phyloP scores from a whole-genome alignment of 2,888 invertebrate genomes.

The Pollenia labialis region DNA sequence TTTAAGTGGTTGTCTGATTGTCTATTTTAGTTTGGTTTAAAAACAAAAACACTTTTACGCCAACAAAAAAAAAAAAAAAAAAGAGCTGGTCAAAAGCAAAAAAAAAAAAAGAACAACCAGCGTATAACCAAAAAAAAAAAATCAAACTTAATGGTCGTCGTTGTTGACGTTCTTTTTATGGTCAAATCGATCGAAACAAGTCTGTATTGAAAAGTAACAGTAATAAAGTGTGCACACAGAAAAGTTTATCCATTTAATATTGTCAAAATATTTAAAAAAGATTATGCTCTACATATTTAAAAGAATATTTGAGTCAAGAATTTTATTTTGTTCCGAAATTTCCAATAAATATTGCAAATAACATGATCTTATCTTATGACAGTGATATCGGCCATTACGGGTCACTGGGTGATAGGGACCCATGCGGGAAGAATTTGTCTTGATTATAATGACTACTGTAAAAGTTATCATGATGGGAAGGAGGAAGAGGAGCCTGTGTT shows the following conservation, averaged over 20 bases:
- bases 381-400: no score
- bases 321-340: no score
- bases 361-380: no score
- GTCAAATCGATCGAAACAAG: constrained; percentile 69
- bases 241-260: background rate
- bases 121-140: constrained; percentile 41
- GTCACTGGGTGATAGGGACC: no score
- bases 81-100: constrained; percentile 17
- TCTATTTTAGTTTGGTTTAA: constrained; percentile 11
- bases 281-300: no score
- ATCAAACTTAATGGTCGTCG: constrained; percentile 48
- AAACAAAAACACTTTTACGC: constrained; percentile 15
- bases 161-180: constrained; percentile 60
- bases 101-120: constrained; percentile 34
- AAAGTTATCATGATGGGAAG: no score
- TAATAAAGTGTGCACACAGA: constrained; percentile 28
- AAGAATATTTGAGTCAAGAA: no score
- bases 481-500: no score
- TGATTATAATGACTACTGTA: no score
- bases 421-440: no score
- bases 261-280: no score
- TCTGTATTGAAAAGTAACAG: constrained; percentile 58
- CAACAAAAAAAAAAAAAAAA: constrained; percentile 50
- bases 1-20: constrained; percentile 24
- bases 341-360: no score